These are phyloP conservation scores for Lepidocyrtoides sp. DNA, from an alignment of 2,888 invertebrate genomes.

Conservation along the genomic window DNA sequence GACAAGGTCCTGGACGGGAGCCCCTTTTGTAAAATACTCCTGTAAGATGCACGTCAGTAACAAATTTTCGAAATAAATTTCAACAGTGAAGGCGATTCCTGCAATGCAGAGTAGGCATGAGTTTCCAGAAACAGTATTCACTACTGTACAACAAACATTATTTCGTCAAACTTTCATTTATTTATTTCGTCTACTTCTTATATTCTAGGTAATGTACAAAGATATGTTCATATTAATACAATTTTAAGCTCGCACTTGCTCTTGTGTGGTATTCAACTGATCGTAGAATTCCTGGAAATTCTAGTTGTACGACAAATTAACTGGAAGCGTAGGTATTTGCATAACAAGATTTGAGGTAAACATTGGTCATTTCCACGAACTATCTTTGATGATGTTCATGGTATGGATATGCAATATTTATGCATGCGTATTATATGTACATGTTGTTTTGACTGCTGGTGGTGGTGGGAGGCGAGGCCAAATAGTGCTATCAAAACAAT, in stretches of 20 bases:
- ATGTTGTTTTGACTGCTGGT: neutral
- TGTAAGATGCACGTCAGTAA: constrained; percentile 6
- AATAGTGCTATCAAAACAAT: too few relatives aligned
- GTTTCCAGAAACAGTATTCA: neutral
- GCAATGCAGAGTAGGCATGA: neutral
- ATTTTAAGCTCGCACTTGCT: too few relatives aligned
- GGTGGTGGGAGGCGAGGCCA: too few relatives aligned
- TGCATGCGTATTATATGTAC: neutral
- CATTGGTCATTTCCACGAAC: neutral
- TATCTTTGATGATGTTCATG: neutral
- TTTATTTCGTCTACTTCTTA: too few relatives aligned
- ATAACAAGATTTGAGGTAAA: neutral
- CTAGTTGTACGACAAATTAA: neutral
- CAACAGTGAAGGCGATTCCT: neutral
- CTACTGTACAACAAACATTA: too few relatives aligned
- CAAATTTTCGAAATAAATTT: neutral
- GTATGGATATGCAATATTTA: neutral
- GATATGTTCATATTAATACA: too few relatives aligned
- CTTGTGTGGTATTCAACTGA: neutral
- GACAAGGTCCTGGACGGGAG: constrained; percentile 68
- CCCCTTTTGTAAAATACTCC: constrained; percentile 56
- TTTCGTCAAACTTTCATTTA: too few relatives aligned
- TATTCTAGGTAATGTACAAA: too few relatives aligned
- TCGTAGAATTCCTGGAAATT: constrained; percentile 14
- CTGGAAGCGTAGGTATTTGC: constrained; percentile 7